Evolutionary conservation across 2,888 invertebrate species (phyloP), one percentile per base, ranked within the genome.

Genomic region (Sesamia inferens): DNA sequence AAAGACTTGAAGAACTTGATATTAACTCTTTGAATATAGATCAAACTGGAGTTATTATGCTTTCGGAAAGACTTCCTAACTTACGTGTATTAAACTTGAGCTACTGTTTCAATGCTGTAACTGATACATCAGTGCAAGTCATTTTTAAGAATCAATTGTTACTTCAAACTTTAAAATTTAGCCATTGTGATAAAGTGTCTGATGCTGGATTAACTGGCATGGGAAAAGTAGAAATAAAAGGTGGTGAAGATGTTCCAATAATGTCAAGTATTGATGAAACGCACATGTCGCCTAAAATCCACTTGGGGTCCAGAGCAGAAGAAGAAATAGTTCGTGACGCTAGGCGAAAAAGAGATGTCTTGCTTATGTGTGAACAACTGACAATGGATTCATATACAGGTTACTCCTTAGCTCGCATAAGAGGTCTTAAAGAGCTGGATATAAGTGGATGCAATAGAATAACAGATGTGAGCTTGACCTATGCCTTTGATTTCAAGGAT

Each of bases 121-220:
- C 97, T 6, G 97, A 98, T 88, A 95, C 95, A 75, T 97, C 97
- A 24, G 94, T 98, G 69, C 97, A 98, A 93, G 97, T 97, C 59
- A 96, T 98, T 82, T 97, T 98, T 77, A 96, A 97, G 84, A 96
- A 97, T 85, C 96, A 98, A 85, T 90, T 96, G 22, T 92, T 95
- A 82, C 93, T 98, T 59, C 95, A 97, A 58, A 96, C 94, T 39
- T 94, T 98, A 62, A 97, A 97, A 74, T 91, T 98, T 75, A 97
- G 97, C 83, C 97, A 97, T 87, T 98, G 98, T 92, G 97, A 97
- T 83, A 96, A 97, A 89, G 96, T 97, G 51, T 97, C 97, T 14
- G 98, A 98, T 93, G 97, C 97, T 48, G 98, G 98, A 0, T 92
- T 98, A 22, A 97, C 98, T 24, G 97, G 97, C 44, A 97, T 97